Base-by-base conservation (phyloP, 2,113 vertebrate species). In the Coptodon rendalli region DNA sequence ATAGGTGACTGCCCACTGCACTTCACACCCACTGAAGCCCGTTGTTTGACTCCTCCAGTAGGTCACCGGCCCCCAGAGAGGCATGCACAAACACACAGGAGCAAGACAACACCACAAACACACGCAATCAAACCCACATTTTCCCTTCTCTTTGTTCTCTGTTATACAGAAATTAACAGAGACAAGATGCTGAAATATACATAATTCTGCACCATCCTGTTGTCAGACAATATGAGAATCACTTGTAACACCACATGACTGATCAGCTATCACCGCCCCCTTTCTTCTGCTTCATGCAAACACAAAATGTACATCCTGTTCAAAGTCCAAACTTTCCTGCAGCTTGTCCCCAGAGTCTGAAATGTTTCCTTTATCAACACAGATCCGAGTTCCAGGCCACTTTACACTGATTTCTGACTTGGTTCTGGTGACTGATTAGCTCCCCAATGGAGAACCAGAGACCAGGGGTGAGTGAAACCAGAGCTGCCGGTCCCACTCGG, bases 381-480 rank as follows among this genome's bases (percentile, higher is more conserved):
- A 29, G 36, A 7, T 59, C 14, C 4, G 8, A 24, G 52, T 59
- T 11, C 43, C 16, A 53, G 52, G 27, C 27, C 13, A 3, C 82
- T 53, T 43, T 16, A 40, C 8, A 16, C 8, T 27, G 6, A 24
- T 63, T 78, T 66, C 31, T 71, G 48, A 8, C 76, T 66, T 52
- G 38, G 63, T 57, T 91, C 19, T 57, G 79, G 36, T 87, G 85
- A 90, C 45, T 87, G 71, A 89, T 84, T 81, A 73, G 29, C 45
- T 89, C 86, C 86, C 81, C 2, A 8, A 53, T 82, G 53, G 34
- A 73, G 61, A 82, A 73, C 50, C 83, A n/a, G 71, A n/a, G 78
- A 86, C 71, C 87, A 90, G 73, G 87, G 88, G 87, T 91, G 86
- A 82, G n/a, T 13, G 85, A 90, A 91, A 85, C 68, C 80, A 63